Percentiles rank a stretch among this genome's conserved stretches.
Evolutionary conservation across 2,888 invertebrate species (phyloP).

Genomic region (Mylabris sibirica): DNA sequence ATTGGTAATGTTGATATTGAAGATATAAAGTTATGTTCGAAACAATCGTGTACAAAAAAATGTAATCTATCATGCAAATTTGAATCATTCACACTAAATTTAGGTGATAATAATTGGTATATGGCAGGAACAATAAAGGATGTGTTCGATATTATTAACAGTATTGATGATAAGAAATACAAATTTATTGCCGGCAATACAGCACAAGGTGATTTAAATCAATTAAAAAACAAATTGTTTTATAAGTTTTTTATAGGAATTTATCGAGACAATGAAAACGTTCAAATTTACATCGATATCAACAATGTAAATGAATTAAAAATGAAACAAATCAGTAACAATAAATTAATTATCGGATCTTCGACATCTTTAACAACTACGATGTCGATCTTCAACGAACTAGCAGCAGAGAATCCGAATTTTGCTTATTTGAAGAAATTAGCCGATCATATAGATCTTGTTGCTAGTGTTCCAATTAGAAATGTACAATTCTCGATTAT

Average conservation of each 20-base stretch:
- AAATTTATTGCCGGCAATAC: conserved; percentile 78
- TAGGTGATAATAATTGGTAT: conserved; percentile 42
- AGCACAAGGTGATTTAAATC: conserved; percentile 68
- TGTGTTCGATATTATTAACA: background rate
- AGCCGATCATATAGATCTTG: conserved; percentile 70
- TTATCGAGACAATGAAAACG: conserved; percentile 49
- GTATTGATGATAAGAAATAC: conserved; percentile 58
- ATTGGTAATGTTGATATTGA: conserved; percentile 60
- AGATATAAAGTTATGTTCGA: conserved; percentile 49
- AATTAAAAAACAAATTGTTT: conserved; percentile 4
- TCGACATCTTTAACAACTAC: conserved; percentile 66
- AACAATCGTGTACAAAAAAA: conserved; percentile 51
- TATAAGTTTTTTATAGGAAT: conserved; percentile 55
- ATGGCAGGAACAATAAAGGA: background rate
- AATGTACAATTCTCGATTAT: conserved; percentile 67
- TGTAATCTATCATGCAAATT: conserved; percentile 54
- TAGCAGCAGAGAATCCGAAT: conserved; percentile 59
- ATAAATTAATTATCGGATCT: conserved; percentile 67
- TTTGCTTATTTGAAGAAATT: conserved; percentile 67
- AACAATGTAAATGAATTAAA: conserved; percentile 67
- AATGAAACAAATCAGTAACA: conserved; percentile 56
- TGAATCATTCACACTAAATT: conserved; percentile 54
- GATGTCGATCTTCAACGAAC: conserved; percentile 62
- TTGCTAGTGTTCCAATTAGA: conserved; percentile 76
- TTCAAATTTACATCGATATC: conserved; percentile 71